A percentile compares a stretch with the other conserved stretches of the same genome.
These are phyloP conservation scores for Pterocles gutturalis DNA, from an alignment of 2,113 vertebrate species.

Conservation along the genomic window DNA sequence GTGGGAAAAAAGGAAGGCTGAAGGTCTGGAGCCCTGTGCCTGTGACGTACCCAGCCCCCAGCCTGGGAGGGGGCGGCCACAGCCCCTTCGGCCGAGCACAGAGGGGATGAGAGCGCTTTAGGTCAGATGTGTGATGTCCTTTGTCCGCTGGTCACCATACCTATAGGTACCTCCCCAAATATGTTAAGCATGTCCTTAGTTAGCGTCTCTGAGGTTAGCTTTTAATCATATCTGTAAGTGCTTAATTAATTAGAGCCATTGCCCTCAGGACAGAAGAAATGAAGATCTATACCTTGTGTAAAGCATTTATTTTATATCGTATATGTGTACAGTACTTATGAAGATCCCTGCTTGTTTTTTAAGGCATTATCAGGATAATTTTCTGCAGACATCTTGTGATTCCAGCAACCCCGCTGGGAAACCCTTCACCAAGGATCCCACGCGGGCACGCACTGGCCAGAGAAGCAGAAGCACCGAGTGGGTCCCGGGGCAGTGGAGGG, in stretches of 20 bases:
- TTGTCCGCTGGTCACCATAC: fast-evolving
- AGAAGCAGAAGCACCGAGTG: not conserved
- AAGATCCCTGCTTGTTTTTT: not conserved
- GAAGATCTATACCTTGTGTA: not conserved
- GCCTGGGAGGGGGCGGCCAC: not conserved
- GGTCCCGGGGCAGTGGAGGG: not conserved
- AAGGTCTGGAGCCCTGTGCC: not conserved
- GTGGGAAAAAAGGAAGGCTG: not conserved
- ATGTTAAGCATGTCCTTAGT: not conserved
- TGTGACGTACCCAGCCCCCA: fast-evolving
- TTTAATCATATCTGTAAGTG: not conserved
- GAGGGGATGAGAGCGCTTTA: fast-evolving
- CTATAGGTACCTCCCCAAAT: not conserved
- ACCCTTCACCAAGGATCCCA: not conserved
- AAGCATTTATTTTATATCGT: not conserved
- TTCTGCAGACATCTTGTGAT: not conserved
- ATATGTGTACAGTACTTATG: not conserved
- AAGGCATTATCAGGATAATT: not conserved
- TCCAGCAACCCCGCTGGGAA: not conserved
- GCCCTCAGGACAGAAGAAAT: not conserved
- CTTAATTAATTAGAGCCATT: not conserved
- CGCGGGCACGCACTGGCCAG: fast-evolving
- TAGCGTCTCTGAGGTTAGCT: not conserved
- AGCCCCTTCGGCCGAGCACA: fast-evolving
- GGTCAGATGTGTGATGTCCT: fast-evolving